Base-by-base conservation (phyloP, 2,113 vertebrate species). In the Mandrillus leucophaeus region DNA sequence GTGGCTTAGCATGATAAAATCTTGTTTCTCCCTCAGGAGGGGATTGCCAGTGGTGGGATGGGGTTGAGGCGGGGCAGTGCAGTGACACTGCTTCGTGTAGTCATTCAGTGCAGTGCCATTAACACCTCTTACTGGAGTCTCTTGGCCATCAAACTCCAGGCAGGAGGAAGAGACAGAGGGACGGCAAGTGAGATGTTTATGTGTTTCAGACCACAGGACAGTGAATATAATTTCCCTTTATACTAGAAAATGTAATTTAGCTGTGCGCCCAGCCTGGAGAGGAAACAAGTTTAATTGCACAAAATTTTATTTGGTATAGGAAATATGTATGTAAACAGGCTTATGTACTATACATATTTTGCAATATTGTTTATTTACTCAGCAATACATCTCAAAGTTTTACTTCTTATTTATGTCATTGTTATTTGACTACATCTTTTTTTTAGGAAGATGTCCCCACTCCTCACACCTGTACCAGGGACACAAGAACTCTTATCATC, bases 21-120 rank as follows among this genome's bases (percentile, higher is more conserved):
- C 70, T 70, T 30, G 11, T 64, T 75, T 86, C 43, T 95, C 14
- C 25, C 18, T 84, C 25, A 32, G 32, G 8, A 30, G 32, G 32
- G 10, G 17, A 5, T 5, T 35, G 45, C n/a, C 59, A 84, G 59
- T 8, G 6, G 27, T 4, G 38, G 2, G 45, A 6, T 6, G 13
- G 18, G 3, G 3, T 30, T 27, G 4, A 45, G 43, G 45, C 20
- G 18, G 48, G 17, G 14, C 40, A 48, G 23, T 4, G 6, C 3
- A 4, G 20, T 27, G 22, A 0, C 38, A 0, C 23, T 57, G 43
- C 6, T 57, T 59, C 12, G 0, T 2, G 11, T 2, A 11, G n/a
- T 18, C 64, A 40, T 6, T n/a, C 48, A 52, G 50, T 38, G 40
- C 4, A 68, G 27, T 30, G 27, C 72, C 8, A 4, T 2, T 22